Conservation (phyloP, 2,113 vertebrate species). For the Osmerus eperlanus region DNA sequence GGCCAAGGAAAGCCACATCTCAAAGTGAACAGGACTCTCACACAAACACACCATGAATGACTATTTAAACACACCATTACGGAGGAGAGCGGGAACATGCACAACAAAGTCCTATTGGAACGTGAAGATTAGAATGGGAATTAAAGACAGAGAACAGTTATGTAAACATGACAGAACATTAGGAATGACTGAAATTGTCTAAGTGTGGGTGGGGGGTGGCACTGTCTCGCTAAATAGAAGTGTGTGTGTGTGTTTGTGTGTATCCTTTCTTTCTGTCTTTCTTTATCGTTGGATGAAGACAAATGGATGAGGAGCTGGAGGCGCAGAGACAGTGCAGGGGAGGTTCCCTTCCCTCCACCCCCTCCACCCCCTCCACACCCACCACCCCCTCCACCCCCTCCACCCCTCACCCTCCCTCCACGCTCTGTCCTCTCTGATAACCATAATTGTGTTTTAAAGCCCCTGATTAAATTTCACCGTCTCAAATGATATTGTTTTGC, state of each 20-base stretch:
- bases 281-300: slow-evolving; percentile 69
- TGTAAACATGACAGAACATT: no score
- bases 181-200: no score
- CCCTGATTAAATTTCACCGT: slow-evolving; percentile 70
- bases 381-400: background rate
- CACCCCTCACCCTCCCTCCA: slow-evolving; percentile 8
- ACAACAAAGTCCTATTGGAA: no score
- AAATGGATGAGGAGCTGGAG: slow-evolving; percentile 55
- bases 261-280: slow-evolving; percentile 26
- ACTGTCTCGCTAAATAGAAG: background rate
- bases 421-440: slow-evolving; percentile 57
- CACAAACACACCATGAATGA: no score
- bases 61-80: no score
- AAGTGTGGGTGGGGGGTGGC: background rate
- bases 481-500: slow-evolving; percentile 71
- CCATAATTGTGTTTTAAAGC: slow-evolving; percentile 71
- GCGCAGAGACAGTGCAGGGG: slow-evolving; percentile 57
- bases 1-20: no score
- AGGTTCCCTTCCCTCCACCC: slow-evolving; percentile 31
- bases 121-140: no score
- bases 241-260: no score
- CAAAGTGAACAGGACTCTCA: no score
- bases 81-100: no score
- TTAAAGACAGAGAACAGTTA: no score
- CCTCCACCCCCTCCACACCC: background rate